phyloP scores from a whole-genome alignment of 1,140 invertebrate genomes.

The Neodiprion fabricii region DNA sequence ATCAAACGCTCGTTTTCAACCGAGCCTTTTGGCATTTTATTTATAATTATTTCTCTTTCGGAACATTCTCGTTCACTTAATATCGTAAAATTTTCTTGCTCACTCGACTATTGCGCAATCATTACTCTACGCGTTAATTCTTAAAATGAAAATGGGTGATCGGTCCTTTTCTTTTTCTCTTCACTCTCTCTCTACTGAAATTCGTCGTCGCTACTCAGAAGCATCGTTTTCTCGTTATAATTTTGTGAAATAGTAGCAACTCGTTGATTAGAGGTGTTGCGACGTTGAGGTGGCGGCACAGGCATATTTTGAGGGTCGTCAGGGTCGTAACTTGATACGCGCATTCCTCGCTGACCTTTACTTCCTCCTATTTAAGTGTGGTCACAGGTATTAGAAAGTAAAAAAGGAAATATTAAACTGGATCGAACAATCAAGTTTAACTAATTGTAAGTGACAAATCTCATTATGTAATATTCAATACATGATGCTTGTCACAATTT shows the following conservation, averaged over 20 bases:
- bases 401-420: background rate
- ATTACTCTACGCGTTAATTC: too few species aligned
- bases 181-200: conserved; percentile 74
- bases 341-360: conserved; percentile 70
- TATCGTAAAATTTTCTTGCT: too few species aligned
- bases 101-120: too few species aligned
- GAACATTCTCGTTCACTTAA: too few species aligned
- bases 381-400: background rate
- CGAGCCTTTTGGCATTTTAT: too few species aligned
- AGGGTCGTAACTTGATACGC: conserved; percentile 72
- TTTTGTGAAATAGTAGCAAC: conserved; percentile 81
- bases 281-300: conserved; percentile 64
- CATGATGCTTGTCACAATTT: too few species aligned
- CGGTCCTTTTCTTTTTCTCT: too few species aligned
- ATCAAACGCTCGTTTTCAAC: too few species aligned
- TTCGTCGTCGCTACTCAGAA: conserved; percentile 96
- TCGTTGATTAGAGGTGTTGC: conserved; percentile 67
- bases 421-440: background rate
- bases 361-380: conserved; percentile 60
- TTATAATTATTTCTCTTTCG: too few species aligned
- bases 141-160: too few species aligned
- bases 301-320: conserved; percentile 67
- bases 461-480: too few species aligned
- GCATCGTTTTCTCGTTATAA: conserved; percentile 95
- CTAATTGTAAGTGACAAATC: background rate